Base-by-base conservation (phyloP, 2,113 vertebrate species). In the Rana temporaria region DNA sequence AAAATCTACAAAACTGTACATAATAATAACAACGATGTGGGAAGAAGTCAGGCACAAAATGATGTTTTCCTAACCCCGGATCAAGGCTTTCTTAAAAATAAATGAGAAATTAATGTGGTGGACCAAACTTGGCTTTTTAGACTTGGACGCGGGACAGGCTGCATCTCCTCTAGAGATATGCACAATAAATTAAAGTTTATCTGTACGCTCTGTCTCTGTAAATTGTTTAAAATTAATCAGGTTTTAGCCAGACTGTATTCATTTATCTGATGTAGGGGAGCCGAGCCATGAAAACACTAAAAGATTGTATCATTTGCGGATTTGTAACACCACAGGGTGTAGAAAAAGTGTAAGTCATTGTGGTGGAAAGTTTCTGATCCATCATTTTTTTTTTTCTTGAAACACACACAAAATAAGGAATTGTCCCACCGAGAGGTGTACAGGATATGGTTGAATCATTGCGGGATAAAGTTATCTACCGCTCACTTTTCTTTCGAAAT, bases 91-190 rank as follows among this genome's bases (percentile, higher is more conserved):
- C 53, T 68, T 56, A 57, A 52, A 83, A 83, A 82, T 75, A 82
- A 82, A 83, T 68, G 63, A 76, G 71, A 62, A 83, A 68, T 83
- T 83, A 83, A 83, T 83, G 81, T 68, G 74, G 67, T 34, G 71
- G 81, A 65, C 55, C 32, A 75, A 67, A 83, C 73, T 83, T 65
- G 64, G 72, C 81, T 67, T 68, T 48, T 34, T 55, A 38, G 38
- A 68, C 53, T 83, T 83, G 71, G 71, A 83, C 32, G 26, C 42
- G 60, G 65, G 81, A 83, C 71, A 83, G 48, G 53, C 65, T 67
- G 62, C 30, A 59, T 75, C 71, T 68, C 59, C 63, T 83, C 71
- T 26, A 30, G 80, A 82, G 71, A 82, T 55, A 6, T 11, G 42
- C 52, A 30, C 80, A n/a, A 75, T 75, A 82, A 82, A 82, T 75